Conservation (phyloP, 2,888 invertebrate species). For the Polydrusus cervinus region DNA sequence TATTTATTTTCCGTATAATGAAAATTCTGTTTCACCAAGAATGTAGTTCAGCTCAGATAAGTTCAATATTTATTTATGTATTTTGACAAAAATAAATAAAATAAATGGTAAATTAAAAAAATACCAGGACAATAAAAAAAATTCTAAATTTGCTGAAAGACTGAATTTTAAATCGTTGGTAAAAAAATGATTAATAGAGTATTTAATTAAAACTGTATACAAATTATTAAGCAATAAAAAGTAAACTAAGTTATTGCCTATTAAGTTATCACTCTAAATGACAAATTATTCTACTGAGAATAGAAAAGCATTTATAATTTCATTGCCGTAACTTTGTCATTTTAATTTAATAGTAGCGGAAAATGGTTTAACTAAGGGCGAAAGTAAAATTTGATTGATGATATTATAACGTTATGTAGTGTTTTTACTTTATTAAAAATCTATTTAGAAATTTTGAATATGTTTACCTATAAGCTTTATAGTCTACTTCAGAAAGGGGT, state of each 20-base stretch:
- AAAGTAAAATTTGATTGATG: neutral
- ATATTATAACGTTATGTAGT: neutral
- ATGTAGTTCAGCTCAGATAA: too few species aligned
- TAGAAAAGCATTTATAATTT: constrained; percentile 8
- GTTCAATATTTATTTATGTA: too few species aligned
- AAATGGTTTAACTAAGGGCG: neutral
- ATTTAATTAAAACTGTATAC: too few species aligned
- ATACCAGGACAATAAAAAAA: too few species aligned
- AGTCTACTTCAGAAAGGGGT: too few species aligned
- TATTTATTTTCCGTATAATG: too few species aligned
- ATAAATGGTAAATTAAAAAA: too few species aligned
- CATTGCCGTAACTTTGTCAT: neutral
- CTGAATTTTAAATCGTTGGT: too few species aligned
- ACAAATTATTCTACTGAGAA: neutral
- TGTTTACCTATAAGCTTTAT: neutral
- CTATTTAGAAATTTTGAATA: neutral
- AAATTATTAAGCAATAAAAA: neutral
- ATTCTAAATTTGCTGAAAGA: too few species aligned
- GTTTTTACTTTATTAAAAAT: neutral
- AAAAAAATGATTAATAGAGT: too few species aligned
- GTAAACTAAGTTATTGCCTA: neutral
- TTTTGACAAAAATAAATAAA: too few species aligned
- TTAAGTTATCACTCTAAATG: constrained; percentile 3
- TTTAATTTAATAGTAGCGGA: constrained; percentile 1
- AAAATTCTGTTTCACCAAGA: too few species aligned